Conservation (phyloP, 2,888 invertebrate species). For the Caenorhabditis angaria region DNA sequence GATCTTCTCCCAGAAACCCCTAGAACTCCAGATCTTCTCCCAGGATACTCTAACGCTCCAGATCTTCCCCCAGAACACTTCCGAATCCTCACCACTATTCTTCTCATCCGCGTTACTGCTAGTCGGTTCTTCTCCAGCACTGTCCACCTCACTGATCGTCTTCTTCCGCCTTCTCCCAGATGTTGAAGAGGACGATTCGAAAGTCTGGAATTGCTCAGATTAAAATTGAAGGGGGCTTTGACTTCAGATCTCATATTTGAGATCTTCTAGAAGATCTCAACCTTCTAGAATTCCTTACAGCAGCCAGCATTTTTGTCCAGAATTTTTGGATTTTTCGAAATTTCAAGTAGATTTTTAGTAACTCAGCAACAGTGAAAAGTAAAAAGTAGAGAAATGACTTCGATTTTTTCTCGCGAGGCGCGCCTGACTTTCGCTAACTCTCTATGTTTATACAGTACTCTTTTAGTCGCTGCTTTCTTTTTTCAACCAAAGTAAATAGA, state of each 20-base stretch:
- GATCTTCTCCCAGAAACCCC: no score
- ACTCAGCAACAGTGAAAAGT: neutral
- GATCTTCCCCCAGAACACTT: no score
- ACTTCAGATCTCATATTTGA: neutral
- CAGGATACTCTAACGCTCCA: no score
- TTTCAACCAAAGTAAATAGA: neutral
- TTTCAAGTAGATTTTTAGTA: no score
- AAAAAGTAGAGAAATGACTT: neutral
- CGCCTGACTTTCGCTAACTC: neutral
- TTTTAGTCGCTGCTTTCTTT: neutral
- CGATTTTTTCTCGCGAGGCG: no score
- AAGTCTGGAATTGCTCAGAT: constrained; percentile 31
- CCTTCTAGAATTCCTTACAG: no score
- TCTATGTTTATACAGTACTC: neutral
- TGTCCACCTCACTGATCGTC: constrained; percentile 44
- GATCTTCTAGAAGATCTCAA: no score
- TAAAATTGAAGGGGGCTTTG: neutral
- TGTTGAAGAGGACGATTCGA: constrained; percentile 39
- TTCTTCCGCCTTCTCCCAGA: constrained; percentile 39
- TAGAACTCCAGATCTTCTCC: no score
- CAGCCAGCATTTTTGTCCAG: no score
- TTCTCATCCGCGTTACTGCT: constrained; percentile 41
- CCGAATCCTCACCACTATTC: constrained; percentile 25
- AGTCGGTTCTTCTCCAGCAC: constrained; percentile 41
- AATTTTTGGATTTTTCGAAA: no score